Evolutionary conservation across 2,797 vertebrate genomes (phyloP).

Genomic region (Chiloscyllium punctatum): DNA sequence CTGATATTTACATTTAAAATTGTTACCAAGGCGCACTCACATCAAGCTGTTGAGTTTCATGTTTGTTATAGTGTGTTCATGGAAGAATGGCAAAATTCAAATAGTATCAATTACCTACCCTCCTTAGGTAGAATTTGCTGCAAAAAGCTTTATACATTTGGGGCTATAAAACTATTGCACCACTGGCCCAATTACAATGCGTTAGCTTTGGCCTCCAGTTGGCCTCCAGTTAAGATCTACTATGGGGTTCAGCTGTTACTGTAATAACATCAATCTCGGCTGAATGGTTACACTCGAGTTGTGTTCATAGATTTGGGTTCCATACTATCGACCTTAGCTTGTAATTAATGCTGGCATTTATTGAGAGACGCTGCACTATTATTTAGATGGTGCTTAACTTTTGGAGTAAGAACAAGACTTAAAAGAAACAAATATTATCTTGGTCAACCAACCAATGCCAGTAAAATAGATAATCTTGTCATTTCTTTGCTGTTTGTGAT

Average conservation of each 20-base stretch:
- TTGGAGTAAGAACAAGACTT: not conserved
- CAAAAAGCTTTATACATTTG: not conserved
- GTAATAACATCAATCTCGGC: not conserved
- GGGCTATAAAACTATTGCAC: not conserved
- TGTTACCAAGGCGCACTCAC: not conserved
- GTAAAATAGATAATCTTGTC: not conserved
- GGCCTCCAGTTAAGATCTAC: not conserved
- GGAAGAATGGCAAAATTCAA: too few relatives aligned
- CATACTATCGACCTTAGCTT: not conserved
- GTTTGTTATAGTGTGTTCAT: not conserved
- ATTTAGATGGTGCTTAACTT: not conserved
- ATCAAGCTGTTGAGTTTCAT: not conserved
- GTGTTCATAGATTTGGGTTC: not conserved
- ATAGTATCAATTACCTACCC: too few relatives aligned
- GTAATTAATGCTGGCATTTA: not conserved
- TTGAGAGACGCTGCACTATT: not conserved
- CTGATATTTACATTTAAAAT: not conserved
- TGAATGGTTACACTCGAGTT: not conserved
- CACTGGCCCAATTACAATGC: not conserved
- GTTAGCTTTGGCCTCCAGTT: not conserved
- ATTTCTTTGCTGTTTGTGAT: not conserved
- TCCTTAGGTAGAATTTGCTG: not conserved
- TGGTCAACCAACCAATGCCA: not conserved
- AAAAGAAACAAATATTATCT: not conserved
- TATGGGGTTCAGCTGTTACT: not conserved